A percentile compares a stretch with the other conserved stretches of the same genome.
phyloP scores from a whole-genome alignment of 2,888 invertebrate species.

The Machimus atricapillus region DNA sequence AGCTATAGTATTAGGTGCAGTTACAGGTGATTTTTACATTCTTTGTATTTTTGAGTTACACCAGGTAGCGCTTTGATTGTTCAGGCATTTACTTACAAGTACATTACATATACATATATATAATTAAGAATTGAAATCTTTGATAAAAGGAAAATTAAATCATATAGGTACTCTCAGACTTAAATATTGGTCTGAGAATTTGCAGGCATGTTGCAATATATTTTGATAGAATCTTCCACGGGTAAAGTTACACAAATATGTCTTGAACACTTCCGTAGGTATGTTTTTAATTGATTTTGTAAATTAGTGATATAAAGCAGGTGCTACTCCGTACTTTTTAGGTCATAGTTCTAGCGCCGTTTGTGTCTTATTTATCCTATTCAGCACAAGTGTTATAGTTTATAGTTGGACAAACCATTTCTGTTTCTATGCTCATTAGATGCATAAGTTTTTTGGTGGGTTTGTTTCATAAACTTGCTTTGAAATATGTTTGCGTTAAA shows the following conservation, averaged over 20 bases:
- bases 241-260: not conserved
- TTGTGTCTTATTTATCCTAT: not conserved
- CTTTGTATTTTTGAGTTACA: not conserved
- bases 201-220: slow-evolving; percentile 34
- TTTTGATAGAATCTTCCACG: not conserved
- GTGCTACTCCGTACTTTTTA: slow-evolving; percentile 30
- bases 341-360: not conserved
- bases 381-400: not conserved
- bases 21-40: not conserved
- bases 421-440: not conserved
- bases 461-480: not conserved
- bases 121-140: not conserved
- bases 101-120: not conserved
- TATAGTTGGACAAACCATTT: not conserved
- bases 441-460: not conserved
- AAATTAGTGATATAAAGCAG: slow-evolving; percentile 34
- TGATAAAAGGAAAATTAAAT: not conserved
- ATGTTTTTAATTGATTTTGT: not conserved
- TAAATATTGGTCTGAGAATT: not conserved
- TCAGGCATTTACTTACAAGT: not conserved
- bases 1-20: slow-evolving; percentile 18
- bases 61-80: not conserved
- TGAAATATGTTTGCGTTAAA: not conserved
- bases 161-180: not conserved
- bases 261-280: not conserved